A percentile compares a stretch with the other conserved stretches of the same genome.
phyloP scores from a whole-genome alignment of 2,888 invertebrate species.

The Apomyelois bistriatella region DNA sequence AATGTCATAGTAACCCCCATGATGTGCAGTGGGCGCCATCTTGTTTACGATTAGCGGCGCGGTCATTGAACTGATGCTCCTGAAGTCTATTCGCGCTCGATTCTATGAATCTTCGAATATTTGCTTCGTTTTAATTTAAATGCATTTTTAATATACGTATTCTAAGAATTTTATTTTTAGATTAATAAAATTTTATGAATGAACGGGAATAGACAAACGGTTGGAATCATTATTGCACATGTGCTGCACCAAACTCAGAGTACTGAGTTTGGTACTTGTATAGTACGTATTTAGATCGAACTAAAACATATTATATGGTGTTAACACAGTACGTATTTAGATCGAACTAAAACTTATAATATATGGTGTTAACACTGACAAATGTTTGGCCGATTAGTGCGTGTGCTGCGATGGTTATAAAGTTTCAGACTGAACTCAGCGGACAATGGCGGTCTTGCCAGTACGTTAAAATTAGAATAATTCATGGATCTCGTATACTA shows the following conservation, averaged over 20 bases:
- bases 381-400: neutral
- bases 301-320: too few species aligned
- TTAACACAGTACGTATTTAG: neutral
- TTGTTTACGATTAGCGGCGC: too few species aligned
- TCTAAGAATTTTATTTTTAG: neutral
- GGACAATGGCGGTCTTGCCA: slow-evolving; percentile 30
- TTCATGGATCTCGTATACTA: slow-evolving; percentile 32
- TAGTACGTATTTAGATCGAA: neutral
- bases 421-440: slow-evolving; percentile 6
- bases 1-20: too few species aligned
- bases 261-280: neutral
- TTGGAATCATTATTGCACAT: neutral
- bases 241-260: too few species aligned
- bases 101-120: neutral
- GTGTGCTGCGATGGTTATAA: neutral
- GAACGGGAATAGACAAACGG: slow-evolving; percentile 1
- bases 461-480: slow-evolving; percentile 28
- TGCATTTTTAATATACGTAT: neutral
- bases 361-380: neutral
- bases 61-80: too few species aligned
- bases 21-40: too few species aligned
- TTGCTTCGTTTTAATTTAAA: neutral
- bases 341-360: too few species aligned
- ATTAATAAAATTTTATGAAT: neutral
- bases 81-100: slow-evolving; percentile 9